phyloP scores from a whole-genome alignment of 2,797 vertebrate species.

The Parotocinclus haroldoi region DNA sequence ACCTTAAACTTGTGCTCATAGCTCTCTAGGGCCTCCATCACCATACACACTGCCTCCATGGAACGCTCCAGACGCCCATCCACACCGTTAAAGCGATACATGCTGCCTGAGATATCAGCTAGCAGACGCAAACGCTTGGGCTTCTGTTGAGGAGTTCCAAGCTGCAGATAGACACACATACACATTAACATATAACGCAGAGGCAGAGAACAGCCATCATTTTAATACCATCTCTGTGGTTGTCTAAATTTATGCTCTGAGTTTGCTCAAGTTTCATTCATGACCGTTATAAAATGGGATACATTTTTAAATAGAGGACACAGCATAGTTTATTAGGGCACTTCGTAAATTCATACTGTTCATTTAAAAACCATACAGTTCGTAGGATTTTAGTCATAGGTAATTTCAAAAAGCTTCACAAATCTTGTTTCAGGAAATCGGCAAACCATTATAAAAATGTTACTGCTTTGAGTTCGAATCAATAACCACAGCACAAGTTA shows the following conservation, averaged over 20 bases:
- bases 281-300: not conserved
- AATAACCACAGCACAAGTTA: too few species aligned
- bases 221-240: too few species aligned
- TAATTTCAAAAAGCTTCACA: too few species aligned
- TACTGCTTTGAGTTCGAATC: too few species aligned
- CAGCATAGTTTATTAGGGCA: not conserved
- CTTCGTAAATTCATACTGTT: too few species aligned
- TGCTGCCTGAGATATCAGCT: slow-evolving; percentile 92
- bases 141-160: slow-evolving; percentile 88
- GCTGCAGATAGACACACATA: slow-evolving; percentile 60
- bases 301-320: slow-evolving; percentile 25
- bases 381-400: too few species aligned
- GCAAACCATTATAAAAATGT: too few species aligned
- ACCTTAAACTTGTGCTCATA: slow-evolving; percentile 98
- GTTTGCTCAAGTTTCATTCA: slow-evolving; percentile 16
- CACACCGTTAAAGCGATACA: slow-evolving; percentile 97
- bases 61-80: slow-evolving; percentile 90
- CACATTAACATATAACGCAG: not conserved
- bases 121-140: slow-evolving; percentile 88
- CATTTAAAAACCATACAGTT: too few species aligned
- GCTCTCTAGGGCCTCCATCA: slow-evolving; percentile 95
- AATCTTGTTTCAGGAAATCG: too few species aligned
- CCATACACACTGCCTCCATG: slow-evolving; percentile 97
- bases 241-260: slow-evolving; percentile 1
- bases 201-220: not conserved